Percentiles rank a stretch among this genome's conserved stretches.
phyloP scores from a whole-genome alignment of 1,140 invertebrate genomes.

The Bombyx mori region DNA sequence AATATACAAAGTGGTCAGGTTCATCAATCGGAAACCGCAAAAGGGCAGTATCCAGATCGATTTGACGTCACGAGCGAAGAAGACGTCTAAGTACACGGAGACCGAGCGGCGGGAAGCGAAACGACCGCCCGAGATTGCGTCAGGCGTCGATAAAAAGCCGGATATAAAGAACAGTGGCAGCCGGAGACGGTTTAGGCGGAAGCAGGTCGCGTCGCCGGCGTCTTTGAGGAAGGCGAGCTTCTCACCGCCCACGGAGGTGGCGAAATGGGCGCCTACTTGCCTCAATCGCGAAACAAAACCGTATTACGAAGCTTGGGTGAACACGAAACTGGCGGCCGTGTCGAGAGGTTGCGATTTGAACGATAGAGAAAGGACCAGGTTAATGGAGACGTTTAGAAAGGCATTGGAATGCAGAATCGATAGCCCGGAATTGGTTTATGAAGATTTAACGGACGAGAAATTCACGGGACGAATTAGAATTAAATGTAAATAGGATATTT shows the following conservation, averaged over 20 bases:
- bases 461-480: constrained; percentile 44
- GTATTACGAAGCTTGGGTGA: constrained; percentile 55
- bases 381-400: constrained; percentile 20
- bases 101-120: constrained; percentile 8
- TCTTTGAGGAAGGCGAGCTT: constrained; percentile 4
- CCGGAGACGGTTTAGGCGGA: constrained; percentile 11
- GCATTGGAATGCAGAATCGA: constrained; percentile 14
- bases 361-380: constrained; percentile 20
- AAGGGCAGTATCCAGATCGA: constrained; percentile 18
- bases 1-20: constrained; percentile 34
- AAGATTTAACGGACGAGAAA: constrained; percentile 31
- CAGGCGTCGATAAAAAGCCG: constrained; percentile 10
- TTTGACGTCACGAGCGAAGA: constrained; percentile 20
- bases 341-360: too few relatives aligned
- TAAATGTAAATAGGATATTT: constrained; percentile 12
- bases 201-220: constrained; percentile 16
- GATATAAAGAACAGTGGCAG: constrained; percentile 7
- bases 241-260: constrained; percentile 38
- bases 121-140: constrained; percentile 5
- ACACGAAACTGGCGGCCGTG: constrained; percentile 34
- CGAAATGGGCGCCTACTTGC: constrained; percentile 37
- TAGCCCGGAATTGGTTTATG: constrained; percentile 29
- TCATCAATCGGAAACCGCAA: constrained; percentile 24
- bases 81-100: constrained; percentile 11
- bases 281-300: constrained; percentile 34